Base-by-base conservation (phyloP, 2,888 invertebrate species). In the Trichogramma evanescens region DNA sequence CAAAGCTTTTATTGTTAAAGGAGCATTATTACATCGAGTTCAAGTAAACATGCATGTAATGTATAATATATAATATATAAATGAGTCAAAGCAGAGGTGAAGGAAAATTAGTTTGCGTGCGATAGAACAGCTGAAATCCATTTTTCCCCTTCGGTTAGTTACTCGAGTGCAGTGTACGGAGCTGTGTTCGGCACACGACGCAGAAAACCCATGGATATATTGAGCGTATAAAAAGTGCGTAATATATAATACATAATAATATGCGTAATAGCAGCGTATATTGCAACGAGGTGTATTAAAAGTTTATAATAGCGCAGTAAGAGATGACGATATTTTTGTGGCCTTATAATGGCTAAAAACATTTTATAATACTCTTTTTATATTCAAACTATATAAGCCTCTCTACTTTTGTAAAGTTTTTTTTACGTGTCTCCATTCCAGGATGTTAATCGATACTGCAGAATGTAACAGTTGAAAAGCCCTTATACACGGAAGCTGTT, bases 291-390 rank as follows among this genome's bases (percentile, higher is more conserved):
- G 13, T 13, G 13, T 13, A 13, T 13, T 13, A 13, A 13, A 13
- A 13, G 13, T 13, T 13, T n/a, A 40, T 40, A 26, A 38, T 40
- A 6, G 8, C 58, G 7, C 45, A 48, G 13, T 6, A 38, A n/a
- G 8, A 7, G 13, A 13, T n/a, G 49, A 41, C n/a, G 54, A 51
- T 55, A 40, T 62, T 62, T 62, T 58, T 62, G 66, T 65, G 61
- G 64, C 65, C 61, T 13, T 53, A 53, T 61, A 56, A 53, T 53
- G 53, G 57, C 51, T 46, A 58, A 56, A 59, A 64, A 64, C 62
- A 56, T 59, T 60, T 56, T 64, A 58, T 62, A 64, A 64, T 64
- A 56, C 58, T 62, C 62, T 62, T 62, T 13, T 58, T 62, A 62
- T 58, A 62, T 62, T 62, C 58, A 62, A 62, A 62, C 58, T 58